Evolutionary conservation across 2,113 vertebrate species (phyloP), one percentile per base, ranked within the genome.

Genomic region (Trogon melanurus): DNA sequence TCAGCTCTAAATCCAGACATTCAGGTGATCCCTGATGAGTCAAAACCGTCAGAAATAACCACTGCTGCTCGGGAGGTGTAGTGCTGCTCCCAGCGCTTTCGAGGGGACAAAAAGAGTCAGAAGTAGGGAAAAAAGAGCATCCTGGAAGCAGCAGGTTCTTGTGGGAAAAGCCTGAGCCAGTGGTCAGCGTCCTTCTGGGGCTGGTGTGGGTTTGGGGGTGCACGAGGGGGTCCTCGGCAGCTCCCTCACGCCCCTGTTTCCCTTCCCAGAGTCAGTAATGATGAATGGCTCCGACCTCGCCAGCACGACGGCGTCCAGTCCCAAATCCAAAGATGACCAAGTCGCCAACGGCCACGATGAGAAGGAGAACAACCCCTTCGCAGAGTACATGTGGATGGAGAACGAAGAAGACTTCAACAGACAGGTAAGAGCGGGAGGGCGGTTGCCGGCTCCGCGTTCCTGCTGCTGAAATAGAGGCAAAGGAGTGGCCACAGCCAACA

Each of bases 301-400:
- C 65, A 98, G 98, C 96, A 98, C 98, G 47, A 83, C 95, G 72
- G 97, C 93, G 18, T 94, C 96, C 88, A 97, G 85, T 23, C 97
- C 98, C 88, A 98, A 98, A 27, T 98, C 98, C 70, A 98, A 98
- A 93, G 99, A 99, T 60, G 99, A 99, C 54, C 98, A 98, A 2
- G 98, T 96, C 4, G 98, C 98, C 93, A 99, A 98, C 10, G 99
- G 99, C 36, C 99, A 98, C 2, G 98, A 98, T 67, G 99, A 99
- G 65, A 98, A 98, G 45, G 99, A 99, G 13, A 97, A 94, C 94
- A 98, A 99, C 84, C 99, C 99, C 19, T 99, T 99, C 6, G 99
- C 99, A 0, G 99, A 99, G 95, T 99, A 99, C 97, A 99, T 99
- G 99, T 99, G 99, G 99, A 99, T 99, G 99, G 99, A 99, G 97